Evolutionary conservation across 2,113 vertebrate species (phyloP).

Genomic region (Dipodomys merriami): DNA sequence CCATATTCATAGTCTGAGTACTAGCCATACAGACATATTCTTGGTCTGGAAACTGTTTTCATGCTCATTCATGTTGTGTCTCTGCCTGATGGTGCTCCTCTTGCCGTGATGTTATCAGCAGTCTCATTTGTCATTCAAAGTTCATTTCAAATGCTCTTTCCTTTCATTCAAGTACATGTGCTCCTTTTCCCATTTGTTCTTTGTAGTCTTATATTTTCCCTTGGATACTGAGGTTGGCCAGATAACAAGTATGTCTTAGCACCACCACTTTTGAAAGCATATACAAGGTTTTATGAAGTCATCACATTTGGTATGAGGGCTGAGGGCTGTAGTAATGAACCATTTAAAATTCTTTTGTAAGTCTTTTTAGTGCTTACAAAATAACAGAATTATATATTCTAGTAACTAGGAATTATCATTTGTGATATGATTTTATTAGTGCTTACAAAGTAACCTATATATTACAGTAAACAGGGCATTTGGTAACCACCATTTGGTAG

Average conservation of each 20-base stretch:
- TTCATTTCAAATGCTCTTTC: conserved; percentile 33
- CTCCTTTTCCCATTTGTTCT: conserved; percentile 22
- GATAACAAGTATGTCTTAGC: conserved; percentile 19
- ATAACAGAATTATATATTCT: conserved; percentile 2
- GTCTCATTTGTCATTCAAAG: conserved; percentile 11
- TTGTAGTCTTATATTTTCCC: conserved; percentile 32
- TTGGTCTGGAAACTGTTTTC: not conserved
- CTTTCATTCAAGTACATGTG: not conserved
- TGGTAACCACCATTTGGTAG: not conserved
- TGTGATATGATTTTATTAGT: not conserved
- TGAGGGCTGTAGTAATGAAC: conserved; percentile 11
- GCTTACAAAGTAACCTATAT: conserved; percentile 31
- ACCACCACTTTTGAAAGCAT: conserved; percentile 2
- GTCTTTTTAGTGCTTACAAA: conserved; percentile 29
- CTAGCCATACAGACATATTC: not conserved
- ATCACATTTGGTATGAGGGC: conserved; percentile 50
- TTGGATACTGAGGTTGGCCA: conserved; percentile 15
- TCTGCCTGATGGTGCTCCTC: not conserved
- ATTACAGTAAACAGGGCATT: conserved; percentile 32
- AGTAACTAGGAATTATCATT: conserved; percentile 50
- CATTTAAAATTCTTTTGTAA: conserved; percentile 59
- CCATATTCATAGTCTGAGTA: not conserved
- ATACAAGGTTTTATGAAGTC: conserved; percentile 53
- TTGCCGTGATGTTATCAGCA: not conserved
- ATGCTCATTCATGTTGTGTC: not conserved